These are phyloP conservation scores for Oncorhynchus keta DNA, from an alignment of 2,113 vertebrate species.

Conservation along the genomic window DNA sequence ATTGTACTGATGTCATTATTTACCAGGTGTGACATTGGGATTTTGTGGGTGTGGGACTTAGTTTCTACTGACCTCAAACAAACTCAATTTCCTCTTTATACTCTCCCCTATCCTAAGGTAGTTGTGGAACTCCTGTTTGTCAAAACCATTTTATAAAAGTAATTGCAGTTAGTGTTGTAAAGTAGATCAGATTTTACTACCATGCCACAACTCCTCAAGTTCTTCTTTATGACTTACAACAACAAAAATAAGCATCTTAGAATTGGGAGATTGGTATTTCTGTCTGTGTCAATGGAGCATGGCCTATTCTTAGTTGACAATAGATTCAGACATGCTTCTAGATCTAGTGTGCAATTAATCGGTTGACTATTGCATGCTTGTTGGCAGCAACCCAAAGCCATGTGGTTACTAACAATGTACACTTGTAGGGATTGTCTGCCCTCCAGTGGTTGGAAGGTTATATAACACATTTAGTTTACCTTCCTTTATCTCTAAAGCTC, in stretches of 20 bases:
- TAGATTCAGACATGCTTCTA: neutral
- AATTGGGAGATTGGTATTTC: neutral
- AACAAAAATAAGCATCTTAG: neutral
- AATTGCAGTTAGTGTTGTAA: neutral
- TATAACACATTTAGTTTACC: neutral
- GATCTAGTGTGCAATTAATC: constrained; percentile 26
- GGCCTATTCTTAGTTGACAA: neutral
- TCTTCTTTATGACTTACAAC: neutral
- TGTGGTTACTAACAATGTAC: constrained; percentile 40
- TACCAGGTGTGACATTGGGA: no score
- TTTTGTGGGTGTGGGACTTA: neutral
- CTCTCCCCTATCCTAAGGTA: neutral
- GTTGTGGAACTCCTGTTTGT: neutral
- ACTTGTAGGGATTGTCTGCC: constrained; percentile 25
- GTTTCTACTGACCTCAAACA: neutral
- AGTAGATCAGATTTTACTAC: neutral
- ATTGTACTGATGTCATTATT: neutral
- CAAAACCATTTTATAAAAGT: neutral
- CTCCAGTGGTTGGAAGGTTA: constrained; percentile 19
- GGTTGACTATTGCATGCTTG: constrained; percentile 22
- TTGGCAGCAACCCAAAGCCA: constrained; percentile 30
- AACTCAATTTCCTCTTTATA: no score
- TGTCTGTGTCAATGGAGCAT: neutral
- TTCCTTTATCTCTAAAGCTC: constrained; percentile 68
- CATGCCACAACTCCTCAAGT: neutral